A percentile compares a stretch with the other conserved stretches of the same genome.
Evolutionary conservation across 2,113 vertebrate species (phyloP).

Genomic region (Alethe castanea): DNA sequence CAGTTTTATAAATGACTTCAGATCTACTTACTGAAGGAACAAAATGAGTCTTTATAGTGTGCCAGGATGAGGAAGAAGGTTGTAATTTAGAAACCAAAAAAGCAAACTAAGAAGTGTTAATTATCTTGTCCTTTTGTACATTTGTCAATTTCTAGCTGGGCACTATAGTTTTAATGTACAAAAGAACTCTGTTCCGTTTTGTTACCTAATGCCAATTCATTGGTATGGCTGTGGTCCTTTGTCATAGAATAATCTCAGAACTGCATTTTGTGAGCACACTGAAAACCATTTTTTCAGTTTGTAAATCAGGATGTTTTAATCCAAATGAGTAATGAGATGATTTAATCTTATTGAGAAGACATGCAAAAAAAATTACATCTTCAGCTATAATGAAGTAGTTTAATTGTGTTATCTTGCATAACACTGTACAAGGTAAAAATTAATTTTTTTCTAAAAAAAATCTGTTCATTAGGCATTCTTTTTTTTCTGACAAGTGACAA

Average conservation of each 20-base stretch:
- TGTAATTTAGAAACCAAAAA: conserved; percentile 53
- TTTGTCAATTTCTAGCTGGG: conserved; percentile 10
- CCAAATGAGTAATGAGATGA: neutral
- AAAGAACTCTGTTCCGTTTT: neutral
- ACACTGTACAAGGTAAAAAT: neutral
- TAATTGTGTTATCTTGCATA: neutral
- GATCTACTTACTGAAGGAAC: neutral
- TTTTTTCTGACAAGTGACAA: neutral
- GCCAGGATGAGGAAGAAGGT: neutral
- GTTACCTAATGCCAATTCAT: neutral
- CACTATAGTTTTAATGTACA: neutral
- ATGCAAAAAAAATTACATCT: neutral
- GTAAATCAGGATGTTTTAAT: neutral
- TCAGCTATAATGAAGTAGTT: neutral
- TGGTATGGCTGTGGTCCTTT: neutral
- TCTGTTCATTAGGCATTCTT: neutral
- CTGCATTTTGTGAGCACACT: neutral
- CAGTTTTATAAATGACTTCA: neutral
- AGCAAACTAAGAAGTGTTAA: conserved; percentile 12
- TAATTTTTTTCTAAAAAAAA: neutral
- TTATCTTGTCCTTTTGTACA: conserved; percentile 32
- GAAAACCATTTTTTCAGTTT: neutral
- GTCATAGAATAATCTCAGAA: neutral
- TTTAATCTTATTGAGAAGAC: neutral
- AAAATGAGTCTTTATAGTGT: conserved; percentile 14